A percentile compares a stretch with the other conserved stretches of the same genome.
phyloP scores from a whole-genome alignment of 2,888 invertebrate species.

The Sarcophaga carnaria region DNA sequence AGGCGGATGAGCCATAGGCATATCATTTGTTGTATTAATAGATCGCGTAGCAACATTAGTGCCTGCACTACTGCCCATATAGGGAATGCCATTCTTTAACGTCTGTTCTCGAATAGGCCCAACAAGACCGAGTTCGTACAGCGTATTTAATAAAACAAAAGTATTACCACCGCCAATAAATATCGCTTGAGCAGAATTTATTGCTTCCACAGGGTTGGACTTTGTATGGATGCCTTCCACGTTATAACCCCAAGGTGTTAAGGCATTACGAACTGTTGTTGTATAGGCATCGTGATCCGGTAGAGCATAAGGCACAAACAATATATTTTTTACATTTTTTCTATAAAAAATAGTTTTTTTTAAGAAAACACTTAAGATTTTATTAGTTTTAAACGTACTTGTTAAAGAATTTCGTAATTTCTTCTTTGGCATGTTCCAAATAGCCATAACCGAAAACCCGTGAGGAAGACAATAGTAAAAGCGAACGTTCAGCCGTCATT shows the following conservation, averaged over 20 bases:
- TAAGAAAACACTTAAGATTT: background rate
- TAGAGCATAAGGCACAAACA: constrained; percentile 90
- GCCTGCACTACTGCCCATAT: constrained; percentile 91
- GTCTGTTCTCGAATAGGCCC: constrained; percentile 85
- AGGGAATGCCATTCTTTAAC: constrained; percentile 85
- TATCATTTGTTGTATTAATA: constrained; percentile 93
- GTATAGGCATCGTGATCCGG: constrained; percentile 87
- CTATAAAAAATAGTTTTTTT: constrained; percentile 80
- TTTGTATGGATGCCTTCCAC: constrained; percentile 87
- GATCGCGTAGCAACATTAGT: constrained; percentile 91
- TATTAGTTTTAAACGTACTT: constrained; percentile 82
- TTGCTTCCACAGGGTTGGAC: constrained; percentile 83
- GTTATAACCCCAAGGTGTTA: constrained; percentile 86
- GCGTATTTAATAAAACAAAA: constrained; percentile 87
- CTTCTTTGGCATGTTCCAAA: constrained; percentile 86
- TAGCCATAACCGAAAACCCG: constrained; percentile 86
- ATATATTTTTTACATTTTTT: constrained; percentile 85
- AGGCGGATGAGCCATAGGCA: constrained; percentile 92
- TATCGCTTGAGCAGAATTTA: constrained; percentile 86
- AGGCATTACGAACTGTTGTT: constrained; percentile 83
- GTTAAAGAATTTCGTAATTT: constrained; percentile 84
- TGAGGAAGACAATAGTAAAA: constrained; percentile 87
- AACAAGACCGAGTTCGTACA: constrained; percentile 87
- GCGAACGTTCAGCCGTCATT: constrained; percentile 80
- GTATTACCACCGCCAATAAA: constrained; percentile 93